Conservation (phyloP, 2,113 vertebrate species). For the Erythrolamprus reginae region DNA sequence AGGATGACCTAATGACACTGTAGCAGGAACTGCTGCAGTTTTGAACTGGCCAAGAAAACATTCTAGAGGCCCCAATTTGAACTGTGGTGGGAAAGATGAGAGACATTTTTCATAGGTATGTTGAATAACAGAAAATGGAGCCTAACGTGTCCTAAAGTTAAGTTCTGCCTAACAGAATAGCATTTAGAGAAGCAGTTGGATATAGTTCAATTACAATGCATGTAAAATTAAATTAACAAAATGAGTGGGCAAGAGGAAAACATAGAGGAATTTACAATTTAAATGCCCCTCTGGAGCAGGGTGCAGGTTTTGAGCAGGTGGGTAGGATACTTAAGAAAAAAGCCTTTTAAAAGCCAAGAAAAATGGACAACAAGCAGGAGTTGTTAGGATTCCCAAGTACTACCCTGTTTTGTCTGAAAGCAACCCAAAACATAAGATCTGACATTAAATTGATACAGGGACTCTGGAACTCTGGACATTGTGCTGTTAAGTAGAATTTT, state of each 20-base stretch:
- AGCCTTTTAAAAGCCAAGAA: accelerated
- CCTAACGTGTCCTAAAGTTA: neutral
- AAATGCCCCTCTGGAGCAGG: neutral
- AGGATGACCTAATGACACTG: neutral
- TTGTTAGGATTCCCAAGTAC: neutral
- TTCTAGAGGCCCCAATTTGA: neutral
- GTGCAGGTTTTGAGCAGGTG: neutral
- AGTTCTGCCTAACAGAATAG: neutral
- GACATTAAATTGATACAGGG: neutral
- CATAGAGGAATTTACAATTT: neutral
- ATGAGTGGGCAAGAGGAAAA: neutral
- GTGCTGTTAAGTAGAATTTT: neutral
- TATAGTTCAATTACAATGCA: neutral
- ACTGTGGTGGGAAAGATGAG: neutral
- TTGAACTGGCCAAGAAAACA: slow-evolving; percentile 11
- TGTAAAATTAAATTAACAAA: neutral
- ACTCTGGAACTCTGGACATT: neutral
- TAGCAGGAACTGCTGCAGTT: neutral
- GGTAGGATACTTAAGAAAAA: neutral
- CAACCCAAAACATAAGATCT: neutral
- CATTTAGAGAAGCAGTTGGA: neutral
- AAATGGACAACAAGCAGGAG: neutral
- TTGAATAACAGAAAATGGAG: neutral
- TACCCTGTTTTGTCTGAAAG: neutral
- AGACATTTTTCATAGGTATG: neutral